Conservation (phyloP, 2,888 invertebrate genomes). For the Hyposoter dolosus region DNA sequence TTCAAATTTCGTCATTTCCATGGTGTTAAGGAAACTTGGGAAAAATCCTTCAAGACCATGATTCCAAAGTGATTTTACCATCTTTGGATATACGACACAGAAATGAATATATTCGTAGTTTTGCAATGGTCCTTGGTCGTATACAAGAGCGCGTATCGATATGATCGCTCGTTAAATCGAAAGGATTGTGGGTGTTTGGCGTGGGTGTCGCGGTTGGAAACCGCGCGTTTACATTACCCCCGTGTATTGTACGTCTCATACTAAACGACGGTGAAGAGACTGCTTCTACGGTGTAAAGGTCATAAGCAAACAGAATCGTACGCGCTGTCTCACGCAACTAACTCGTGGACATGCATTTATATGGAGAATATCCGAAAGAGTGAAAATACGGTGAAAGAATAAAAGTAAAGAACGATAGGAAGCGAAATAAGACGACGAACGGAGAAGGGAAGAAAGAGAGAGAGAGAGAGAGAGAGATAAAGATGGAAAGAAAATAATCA, state of each 20-base stretch:
- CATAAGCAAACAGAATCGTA: conserved; percentile 51
- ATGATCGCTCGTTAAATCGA: conserved; percentile 70
- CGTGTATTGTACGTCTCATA: conserved; percentile 65
- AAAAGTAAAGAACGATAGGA: background rate
- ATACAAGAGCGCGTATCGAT: conserved; percentile 58
- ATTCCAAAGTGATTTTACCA: conserved; percentile 12
- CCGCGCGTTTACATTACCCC: conserved; percentile 56
- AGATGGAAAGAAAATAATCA: conserved; percentile 14
- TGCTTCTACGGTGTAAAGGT: conserved; percentile 64
- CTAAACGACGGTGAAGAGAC: conserved; percentile 60
- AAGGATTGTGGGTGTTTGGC: conserved; percentile 68
- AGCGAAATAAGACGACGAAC: background rate
- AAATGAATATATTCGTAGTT: background rate
- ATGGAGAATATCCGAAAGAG: conserved; percentile 24
- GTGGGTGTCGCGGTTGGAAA: conserved; percentile 61
- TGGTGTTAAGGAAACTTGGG: background rate
- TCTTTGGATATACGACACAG: background rate
- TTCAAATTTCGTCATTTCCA: background rate
- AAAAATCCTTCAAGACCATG: background rate
- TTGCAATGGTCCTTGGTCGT: background rate
- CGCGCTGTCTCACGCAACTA: conserved; percentile 53
- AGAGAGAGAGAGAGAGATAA: background rate
- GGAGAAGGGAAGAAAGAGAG: background rate
- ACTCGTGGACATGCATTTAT: conserved; percentile 57
- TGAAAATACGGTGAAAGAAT: conserved; percentile 1